Base-by-base conservation (phyloP, 2,888 invertebrate genomes). In the Salticus scenicus region DNA sequence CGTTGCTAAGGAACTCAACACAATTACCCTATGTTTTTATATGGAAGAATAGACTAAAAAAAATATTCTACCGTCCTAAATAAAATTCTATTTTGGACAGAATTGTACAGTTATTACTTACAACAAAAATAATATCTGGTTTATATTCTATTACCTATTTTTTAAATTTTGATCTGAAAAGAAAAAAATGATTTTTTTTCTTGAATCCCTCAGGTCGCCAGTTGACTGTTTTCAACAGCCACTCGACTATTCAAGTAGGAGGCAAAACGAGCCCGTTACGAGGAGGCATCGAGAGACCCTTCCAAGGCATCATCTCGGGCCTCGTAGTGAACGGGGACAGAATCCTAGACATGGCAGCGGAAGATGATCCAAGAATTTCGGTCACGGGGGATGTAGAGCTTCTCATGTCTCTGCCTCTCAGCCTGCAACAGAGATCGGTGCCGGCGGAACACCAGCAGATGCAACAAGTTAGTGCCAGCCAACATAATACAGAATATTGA, bases 261-360 rank as follows among this genome's bases (percentile, higher is more conserved):
- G 98, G 98, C 0, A 94, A 94, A 90, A 94, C 94, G 92, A 94
- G 94, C 87, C 92, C 93, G 82, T 93, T 94, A 69, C 42, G 79
- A 24, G 94, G 94, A 89, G 93, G 93, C 74, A 94, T 96, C 71
- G 95, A 95, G 90, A 93, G 96, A 57, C 94, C 96, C 0, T 98
- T 97, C 92, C 93, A 94, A 83, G 98, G 98, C 0, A 95, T 97
- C 41, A 93, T 98, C 78, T 95, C 97, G 1, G 98, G 98, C 0
- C 92, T 98, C 14, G 97, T 96, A n/a, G 94, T 97, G 77, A 97
- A 97, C 90, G 96, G 96, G 5, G 93, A 95, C 79, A 92, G 96
- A 70, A 94, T 97, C 24, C 92, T 98, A 88, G 98, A 98, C 91
- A 91, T 96, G 90, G 92, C 92, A 20, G 95, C 96, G 0, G 95